Percentiles rank a stretch among this genome's conserved stretches.
These are phyloP conservation scores for Geococcyx californianus DNA, from an alignment of 2,113 vertebrate genomes.

Conservation along the genomic window DNA sequence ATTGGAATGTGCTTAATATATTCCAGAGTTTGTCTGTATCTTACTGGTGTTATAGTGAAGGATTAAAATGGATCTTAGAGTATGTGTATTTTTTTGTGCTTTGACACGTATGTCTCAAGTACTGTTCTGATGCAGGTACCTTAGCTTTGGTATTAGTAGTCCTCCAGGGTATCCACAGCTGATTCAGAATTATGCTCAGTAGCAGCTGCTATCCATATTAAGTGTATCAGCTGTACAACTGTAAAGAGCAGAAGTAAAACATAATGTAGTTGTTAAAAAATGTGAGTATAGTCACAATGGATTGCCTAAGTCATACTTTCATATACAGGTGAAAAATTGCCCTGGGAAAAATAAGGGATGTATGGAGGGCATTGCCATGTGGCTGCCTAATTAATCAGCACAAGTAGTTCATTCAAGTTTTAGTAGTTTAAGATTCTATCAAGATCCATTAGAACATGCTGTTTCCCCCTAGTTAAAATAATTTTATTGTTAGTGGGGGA, in stretches of 20 bases:
- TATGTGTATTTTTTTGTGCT: background rate
- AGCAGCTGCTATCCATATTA: slow-evolving; percentile 36
- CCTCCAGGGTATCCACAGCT: slow-evolving; percentile 11
- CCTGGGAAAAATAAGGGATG: background rate
- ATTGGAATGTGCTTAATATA: background rate
- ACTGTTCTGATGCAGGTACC: slow-evolving; percentile 23
- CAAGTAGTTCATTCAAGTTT: background rate
- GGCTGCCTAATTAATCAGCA: background rate
- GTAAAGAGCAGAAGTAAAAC: slow-evolving; percentile 27
- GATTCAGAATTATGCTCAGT: slow-evolving; percentile 13
- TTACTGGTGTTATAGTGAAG: background rate
- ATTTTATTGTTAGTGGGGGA: background rate
- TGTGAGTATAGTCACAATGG: background rate
- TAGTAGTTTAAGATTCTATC: background rate
- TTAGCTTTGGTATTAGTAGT: slow-evolving; percentile 23
- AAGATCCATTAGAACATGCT: background rate
- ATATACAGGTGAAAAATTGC: slow-evolving; percentile 3
- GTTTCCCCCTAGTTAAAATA: background rate
- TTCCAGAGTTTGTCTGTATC: background rate
- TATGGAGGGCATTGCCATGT: background rate
- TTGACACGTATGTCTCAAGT: background rate
- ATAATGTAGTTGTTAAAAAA: background rate
- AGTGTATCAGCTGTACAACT: background rate
- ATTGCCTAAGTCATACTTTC: background rate
- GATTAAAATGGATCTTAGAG: background rate